Percentiles rank a stretch among this genome's conserved stretches.
Evolutionary conservation across 2,113 vertebrate genomes (phyloP).

Genomic region (Felis chaus): DNA sequence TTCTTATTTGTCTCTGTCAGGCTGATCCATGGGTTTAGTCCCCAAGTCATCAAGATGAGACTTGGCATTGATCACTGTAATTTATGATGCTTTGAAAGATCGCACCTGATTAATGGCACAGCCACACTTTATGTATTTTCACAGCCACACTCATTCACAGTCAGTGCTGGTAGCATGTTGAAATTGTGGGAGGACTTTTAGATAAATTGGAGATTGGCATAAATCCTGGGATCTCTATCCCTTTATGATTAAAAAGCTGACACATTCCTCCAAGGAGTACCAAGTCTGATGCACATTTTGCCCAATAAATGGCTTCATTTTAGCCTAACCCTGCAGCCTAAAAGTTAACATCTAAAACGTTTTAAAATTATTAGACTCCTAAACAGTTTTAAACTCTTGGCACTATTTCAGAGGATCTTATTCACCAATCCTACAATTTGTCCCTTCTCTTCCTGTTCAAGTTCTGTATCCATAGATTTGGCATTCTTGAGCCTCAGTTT

Average conservation of each 20-base stretch:
- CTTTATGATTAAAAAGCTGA: background rate
- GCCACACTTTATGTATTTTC: slow-evolving; percentile 3
- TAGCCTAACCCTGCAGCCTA: background rate
- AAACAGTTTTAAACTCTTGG: background rate
- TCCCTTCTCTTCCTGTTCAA: background rate
- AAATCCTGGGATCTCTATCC: slow-evolving; percentile 15
- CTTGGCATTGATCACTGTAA: slow-evolving; percentile 70
- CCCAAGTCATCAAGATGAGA: slow-evolving; percentile 52
- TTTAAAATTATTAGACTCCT: background rate
- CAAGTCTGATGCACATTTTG: background rate
- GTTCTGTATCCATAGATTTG: background rate
- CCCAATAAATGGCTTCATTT: background rate
- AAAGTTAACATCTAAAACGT: background rate
- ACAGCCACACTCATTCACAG: slow-evolving; percentile 32
- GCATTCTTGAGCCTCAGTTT: background rate
- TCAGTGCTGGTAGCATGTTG: slow-evolving; percentile 6
- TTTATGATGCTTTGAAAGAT: slow-evolving; percentile 69
- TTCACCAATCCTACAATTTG: background rate
- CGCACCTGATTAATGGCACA: slow-evolving; percentile 65
- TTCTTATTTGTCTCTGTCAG: slow-evolving; percentile 77
- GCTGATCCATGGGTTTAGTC: slow-evolving; percentile 64
- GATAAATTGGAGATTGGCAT: slow-evolving; percentile 31
- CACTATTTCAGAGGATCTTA: background rate
- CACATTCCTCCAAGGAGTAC: background rate
- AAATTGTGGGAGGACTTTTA: slow-evolving; percentile 45